phyloP scores from a whole-genome alignment of 2,888 invertebrate genomes.

The Onchidella celtica region DNA sequence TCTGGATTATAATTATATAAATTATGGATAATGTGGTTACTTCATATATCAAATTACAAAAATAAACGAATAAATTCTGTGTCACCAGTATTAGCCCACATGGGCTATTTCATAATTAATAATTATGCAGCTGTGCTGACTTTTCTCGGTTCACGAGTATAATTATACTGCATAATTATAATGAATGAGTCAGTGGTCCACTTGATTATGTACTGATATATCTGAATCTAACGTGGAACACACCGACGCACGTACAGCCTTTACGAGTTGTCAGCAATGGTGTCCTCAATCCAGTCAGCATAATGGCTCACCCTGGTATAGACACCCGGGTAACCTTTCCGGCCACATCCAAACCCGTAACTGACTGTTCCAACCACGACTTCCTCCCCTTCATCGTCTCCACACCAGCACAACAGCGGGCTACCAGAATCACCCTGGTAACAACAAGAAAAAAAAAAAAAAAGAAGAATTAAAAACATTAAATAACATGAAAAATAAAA shows the following conservation, averaged over 20 bases:
- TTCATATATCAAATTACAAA: too few species aligned
- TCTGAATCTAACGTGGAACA: too few species aligned
- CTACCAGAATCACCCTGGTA: slow-evolving; percentile 1
- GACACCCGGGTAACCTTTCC: neutral
- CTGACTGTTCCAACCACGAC: neutral
- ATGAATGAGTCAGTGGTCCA: too few species aligned
- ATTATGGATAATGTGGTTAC: too few species aligned
- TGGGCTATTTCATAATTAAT: too few species aligned
- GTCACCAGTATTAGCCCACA: too few species aligned
- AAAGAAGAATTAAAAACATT: neutral
- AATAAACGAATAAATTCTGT: too few species aligned
- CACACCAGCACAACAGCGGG: neutral
- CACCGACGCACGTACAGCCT: neutral
- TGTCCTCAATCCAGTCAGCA: neutral
- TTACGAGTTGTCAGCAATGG: neutral
- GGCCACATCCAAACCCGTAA: neutral
- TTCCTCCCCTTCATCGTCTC: neutral
- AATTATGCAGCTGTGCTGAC: too few species aligned
- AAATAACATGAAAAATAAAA: neutral
- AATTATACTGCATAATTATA: too few species aligned
- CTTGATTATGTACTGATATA: too few species aligned
- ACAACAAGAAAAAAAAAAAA: neutral
- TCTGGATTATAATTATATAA: too few species aligned
- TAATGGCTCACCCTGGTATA: neutral
- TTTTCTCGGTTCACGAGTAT: too few species aligned